A percentile compares a stretch with the other conserved stretches of the same genome.
Evolutionary conservation across 2,888 invertebrate genomes (phyloP).

Genomic region (Pristionchus arcanus): DNA sequence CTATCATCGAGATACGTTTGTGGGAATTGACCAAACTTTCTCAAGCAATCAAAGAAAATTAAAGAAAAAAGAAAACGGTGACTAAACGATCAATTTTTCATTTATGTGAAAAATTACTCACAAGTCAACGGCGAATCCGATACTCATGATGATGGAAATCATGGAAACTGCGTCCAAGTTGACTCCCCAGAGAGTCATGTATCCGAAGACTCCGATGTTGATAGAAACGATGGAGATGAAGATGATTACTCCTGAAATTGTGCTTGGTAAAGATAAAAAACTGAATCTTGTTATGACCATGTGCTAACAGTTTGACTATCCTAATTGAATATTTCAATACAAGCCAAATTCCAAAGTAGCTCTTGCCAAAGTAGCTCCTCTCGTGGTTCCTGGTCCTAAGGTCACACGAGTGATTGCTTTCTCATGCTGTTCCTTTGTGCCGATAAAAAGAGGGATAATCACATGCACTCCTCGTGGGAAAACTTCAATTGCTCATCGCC

Average conservation of each 20-base stretch:
- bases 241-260: slow-evolving; percentile 90
- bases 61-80: too few relatives aligned
- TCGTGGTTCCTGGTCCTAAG: not conserved
- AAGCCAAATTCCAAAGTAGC: not conserved
- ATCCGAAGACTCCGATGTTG: slow-evolving; percentile 93
- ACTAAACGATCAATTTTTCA: too few relatives aligned
- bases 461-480: not conserved
- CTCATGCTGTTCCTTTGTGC: not conserved
- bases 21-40: not conserved
- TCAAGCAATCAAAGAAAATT: not conserved
- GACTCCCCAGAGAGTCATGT: slow-evolving; percentile 95
- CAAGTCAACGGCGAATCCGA: slow-evolving; percentile 92
- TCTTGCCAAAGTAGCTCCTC: too few relatives aligned
- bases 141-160: slow-evolving; percentile 97
- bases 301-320: not conserved
- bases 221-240: slow-evolving; percentile 95
- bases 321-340: not conserved
- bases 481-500: not conserved
- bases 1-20: not conserved
- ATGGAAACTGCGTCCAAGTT: slow-evolving; percentile 90
- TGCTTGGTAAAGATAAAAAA: too few relatives aligned
- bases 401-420: not conserved
- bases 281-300: not conserved
- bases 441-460: not conserved
- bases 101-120: not conserved